A percentile compares a stretch with the other conserved stretches of the same genome.
Conservation (phyloP, 2,888 invertebrate genomes). For the Schrankia costaestrigalis region DNA sequence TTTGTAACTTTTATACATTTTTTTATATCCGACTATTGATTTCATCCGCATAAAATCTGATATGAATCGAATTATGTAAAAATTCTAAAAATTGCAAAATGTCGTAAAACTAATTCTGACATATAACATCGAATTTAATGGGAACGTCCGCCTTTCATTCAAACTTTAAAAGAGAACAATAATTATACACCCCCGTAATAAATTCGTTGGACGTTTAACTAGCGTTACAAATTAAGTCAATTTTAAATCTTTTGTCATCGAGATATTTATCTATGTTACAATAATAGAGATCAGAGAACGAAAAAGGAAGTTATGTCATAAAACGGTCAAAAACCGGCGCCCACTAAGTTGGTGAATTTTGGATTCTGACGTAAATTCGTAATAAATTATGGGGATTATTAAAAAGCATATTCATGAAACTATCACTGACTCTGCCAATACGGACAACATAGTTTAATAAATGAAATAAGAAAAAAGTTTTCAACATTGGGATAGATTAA, state of each 20-base stretch:
- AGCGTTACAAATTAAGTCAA: constrained; percentile 28
- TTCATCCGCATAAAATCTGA: too few relatives aligned
- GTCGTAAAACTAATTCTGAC: constrained; percentile 5
- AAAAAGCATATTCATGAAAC: too few relatives aligned
- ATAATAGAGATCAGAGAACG: constrained; percentile 28
- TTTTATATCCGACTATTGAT: too few relatives aligned
- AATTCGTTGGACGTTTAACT: constrained; percentile 26
- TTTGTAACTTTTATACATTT: too few relatives aligned
- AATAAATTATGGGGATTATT: too few relatives aligned
- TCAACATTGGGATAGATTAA: too few relatives aligned
- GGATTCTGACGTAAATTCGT: constrained; percentile 22
- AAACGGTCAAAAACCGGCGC: constrained; percentile 42
- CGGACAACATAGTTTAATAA: too few relatives aligned
- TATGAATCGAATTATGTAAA: background rate
- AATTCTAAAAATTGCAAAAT: background rate
- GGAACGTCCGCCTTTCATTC: constrained; percentile 9
- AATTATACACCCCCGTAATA: constrained; percentile 23
- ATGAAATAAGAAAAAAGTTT: too few relatives aligned
- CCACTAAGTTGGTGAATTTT: constrained; percentile 33
- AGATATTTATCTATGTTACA: constrained; percentile 34
- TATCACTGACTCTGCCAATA: too few relatives aligned
- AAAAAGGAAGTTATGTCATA: constrained; percentile 43
- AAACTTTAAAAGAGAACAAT: constrained; percentile 17
- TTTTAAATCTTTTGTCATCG: constrained; percentile 33
- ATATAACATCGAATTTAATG: constrained; percentile 9